Evolutionary conservation across 2,888 invertebrate genomes (phyloP).

Genomic region (Tanypteryx hageni): DNA sequence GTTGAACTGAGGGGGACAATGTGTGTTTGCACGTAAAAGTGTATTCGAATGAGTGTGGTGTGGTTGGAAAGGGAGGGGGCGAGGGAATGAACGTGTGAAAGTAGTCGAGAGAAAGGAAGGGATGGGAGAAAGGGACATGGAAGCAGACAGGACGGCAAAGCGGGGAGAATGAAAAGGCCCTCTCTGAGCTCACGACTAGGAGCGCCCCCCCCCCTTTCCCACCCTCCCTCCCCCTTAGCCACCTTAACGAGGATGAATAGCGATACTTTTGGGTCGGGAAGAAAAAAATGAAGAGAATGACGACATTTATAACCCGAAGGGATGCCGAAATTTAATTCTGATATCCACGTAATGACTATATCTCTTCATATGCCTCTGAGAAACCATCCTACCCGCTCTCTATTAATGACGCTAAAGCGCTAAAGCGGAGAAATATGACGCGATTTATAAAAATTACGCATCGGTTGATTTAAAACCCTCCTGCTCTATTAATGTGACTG

Average conservation of each 20-base stretch:
- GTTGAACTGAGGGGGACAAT: too few species aligned
- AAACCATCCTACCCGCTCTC: not conserved
- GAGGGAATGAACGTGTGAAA: not conserved
- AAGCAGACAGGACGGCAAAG: not conserved
- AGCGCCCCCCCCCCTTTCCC: too few species aligned
- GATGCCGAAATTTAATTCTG: not conserved
- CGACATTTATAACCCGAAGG: not conserved
- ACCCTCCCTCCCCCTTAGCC: too few species aligned
- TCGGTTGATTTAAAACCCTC: too few species aligned
- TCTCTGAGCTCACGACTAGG: too few species aligned
- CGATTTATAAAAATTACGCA: too few species aligned
- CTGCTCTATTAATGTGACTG: too few species aligned
- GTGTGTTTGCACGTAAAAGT: constrained; percentile 18
- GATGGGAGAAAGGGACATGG: not conserved
- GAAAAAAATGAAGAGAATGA: not conserved
- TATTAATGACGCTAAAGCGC: too few species aligned
- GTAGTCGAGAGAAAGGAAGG: not conserved
- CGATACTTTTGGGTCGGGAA: not conserved
- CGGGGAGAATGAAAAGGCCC: not conserved
- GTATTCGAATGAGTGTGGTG: not conserved
- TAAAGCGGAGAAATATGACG: too few species aligned
- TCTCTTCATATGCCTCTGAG: not conserved
- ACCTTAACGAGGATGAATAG: not conserved
- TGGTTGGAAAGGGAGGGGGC: constrained; percentile 1
- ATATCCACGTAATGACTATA: not conserved